These are phyloP conservation scores for Arbacia lixula DNA, from an alignment of 53 echinoderm and acorn worm genomes.

Conservation along the genomic window DNA sequence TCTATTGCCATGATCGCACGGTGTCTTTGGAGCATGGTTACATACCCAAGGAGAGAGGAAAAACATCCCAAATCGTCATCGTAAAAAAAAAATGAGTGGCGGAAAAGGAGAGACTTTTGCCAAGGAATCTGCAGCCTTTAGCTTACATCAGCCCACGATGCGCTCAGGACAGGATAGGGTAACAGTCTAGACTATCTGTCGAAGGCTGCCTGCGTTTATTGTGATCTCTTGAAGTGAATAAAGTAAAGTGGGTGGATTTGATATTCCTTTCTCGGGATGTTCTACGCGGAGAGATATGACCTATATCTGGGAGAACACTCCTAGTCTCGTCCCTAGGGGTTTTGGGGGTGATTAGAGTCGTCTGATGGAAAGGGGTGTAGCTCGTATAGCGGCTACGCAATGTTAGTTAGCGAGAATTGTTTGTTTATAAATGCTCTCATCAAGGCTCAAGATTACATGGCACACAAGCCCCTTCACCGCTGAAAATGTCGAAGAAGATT, in stretches of 20 bases:
- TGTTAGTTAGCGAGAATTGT: no score
- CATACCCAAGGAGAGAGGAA: background rate
- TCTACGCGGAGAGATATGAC: constrained; percentile 40
- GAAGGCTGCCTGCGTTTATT: constrained; percentile 33
- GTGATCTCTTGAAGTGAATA: constrained; percentile 7
- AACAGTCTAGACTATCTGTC: constrained; percentile 49
- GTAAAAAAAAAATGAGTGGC: constrained; percentile 7
- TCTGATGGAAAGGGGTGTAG: constrained; percentile 22
- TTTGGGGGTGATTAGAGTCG: background rate
- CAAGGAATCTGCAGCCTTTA: constrained; percentile 37
- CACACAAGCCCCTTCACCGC: no score
- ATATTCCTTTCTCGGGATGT: constrained; percentile 35
- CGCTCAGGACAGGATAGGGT: constrained; percentile 27
- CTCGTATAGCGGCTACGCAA: no score
- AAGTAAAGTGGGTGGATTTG: constrained; percentile 50
- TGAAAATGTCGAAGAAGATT: no score
- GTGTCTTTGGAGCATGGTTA: constrained; percentile 12
- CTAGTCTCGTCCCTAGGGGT: constrained; percentile 9
- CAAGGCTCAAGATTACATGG: no score
- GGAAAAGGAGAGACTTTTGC: constrained; percentile 38
- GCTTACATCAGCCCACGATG: constrained; percentile 8
- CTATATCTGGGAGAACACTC: constrained; percentile 22
- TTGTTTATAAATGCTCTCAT: no score
- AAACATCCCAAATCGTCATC: constrained; percentile 5
- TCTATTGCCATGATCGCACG: background rate